Percentiles rank a stretch among this genome's conserved stretches.
These are phyloP conservation scores for Silurus lanzhouensis DNA, from an alignment of 2,797 vertebrate genomes.

Conservation along the genomic window DNA sequence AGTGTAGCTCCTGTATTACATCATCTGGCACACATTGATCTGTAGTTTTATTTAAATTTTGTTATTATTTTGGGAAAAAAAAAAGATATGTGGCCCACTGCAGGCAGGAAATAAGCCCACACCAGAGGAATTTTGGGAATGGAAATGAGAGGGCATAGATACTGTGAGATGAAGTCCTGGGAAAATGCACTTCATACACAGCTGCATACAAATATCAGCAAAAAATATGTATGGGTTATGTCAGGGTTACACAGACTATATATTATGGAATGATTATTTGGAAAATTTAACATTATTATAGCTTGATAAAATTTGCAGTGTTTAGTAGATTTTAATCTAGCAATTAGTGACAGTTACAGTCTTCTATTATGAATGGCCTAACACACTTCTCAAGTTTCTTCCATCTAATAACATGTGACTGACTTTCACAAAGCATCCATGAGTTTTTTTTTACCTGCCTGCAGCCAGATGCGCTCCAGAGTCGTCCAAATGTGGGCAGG, in stretches of 20 bases:
- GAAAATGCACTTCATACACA: slow-evolving; percentile 49
- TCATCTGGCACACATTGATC: not conserved
- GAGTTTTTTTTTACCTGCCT: slow-evolving; percentile 79
- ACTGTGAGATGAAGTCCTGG: slow-evolving; percentile 46
- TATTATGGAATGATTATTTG: not conserved
- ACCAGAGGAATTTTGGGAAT: slow-evolving; percentile 68
- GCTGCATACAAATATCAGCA: slow-evolving; percentile 35
- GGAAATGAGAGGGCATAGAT: slow-evolving; percentile 48
- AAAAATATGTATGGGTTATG: slow-evolving; percentile 33
- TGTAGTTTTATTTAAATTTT: not conserved
- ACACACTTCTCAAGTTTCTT: not conserved
- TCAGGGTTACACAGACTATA: not conserved
- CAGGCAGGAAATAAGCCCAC: slow-evolving; percentile 69
- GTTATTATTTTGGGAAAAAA: not conserved
- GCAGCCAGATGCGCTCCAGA: slow-evolving; percentile 94
- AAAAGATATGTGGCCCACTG: slow-evolving; percentile 60
- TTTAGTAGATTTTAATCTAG: not conserved
- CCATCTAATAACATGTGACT: not conserved
- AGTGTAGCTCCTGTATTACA: slow-evolving; percentile 35
- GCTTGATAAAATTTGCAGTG: not conserved
- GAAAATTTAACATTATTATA: not conserved
- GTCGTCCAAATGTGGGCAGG: slow-evolving; percentile 89
- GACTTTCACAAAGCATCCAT: not conserved
- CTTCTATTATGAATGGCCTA: not conserved
- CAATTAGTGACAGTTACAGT: not conserved